These are phyloP conservation scores for Scartelaos histophorus DNA, from an alignment of 2,113 vertebrate species.

Conservation along the genomic window DNA sequence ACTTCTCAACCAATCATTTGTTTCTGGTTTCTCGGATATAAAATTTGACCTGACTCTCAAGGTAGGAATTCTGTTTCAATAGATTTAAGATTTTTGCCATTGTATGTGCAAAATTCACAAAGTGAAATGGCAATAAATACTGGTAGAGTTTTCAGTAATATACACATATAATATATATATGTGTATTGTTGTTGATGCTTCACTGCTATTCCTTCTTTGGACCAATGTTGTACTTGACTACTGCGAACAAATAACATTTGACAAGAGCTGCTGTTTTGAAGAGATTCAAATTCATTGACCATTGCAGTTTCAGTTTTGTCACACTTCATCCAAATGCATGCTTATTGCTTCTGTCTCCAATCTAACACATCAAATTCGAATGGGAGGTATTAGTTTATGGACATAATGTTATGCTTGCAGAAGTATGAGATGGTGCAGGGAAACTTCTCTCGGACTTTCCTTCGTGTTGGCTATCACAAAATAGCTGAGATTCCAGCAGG, in stretches of 20 bases:
- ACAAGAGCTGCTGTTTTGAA: not conserved
- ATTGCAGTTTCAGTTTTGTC: not conserved
- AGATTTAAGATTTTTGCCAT: not conserved
- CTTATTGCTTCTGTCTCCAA: not conserved
- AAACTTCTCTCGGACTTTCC: constrained; percentile 64
- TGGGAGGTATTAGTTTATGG: not conserved
- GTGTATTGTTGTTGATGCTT: not conserved
- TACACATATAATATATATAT: too few relatives aligned
- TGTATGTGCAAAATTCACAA: not conserved
- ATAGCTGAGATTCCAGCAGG: constrained; percentile 73
- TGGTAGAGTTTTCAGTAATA: too few relatives aligned
- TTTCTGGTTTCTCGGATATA: constrained; percentile 41
- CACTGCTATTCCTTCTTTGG: not conserved
- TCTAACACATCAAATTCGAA: not conserved
- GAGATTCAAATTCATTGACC: not conserved
- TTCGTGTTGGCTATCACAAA: constrained; percentile 76
- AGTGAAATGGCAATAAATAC: too few relatives aligned
- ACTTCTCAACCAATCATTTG: constrained; percentile 34
- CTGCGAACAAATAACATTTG: not conserved
- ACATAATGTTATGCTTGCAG: constrained; percentile 22
- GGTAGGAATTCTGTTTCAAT: constrained; percentile 46
- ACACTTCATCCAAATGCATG: not conserved
- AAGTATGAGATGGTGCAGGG: constrained; percentile 65
- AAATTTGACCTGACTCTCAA: constrained; percentile 23
- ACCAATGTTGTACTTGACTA: not conserved